A percentile compares a stretch with the other conserved stretches of the same genome.
Conservation (phyloP, 2,113 vertebrate species). For the Taurulus bubalis region DNA sequence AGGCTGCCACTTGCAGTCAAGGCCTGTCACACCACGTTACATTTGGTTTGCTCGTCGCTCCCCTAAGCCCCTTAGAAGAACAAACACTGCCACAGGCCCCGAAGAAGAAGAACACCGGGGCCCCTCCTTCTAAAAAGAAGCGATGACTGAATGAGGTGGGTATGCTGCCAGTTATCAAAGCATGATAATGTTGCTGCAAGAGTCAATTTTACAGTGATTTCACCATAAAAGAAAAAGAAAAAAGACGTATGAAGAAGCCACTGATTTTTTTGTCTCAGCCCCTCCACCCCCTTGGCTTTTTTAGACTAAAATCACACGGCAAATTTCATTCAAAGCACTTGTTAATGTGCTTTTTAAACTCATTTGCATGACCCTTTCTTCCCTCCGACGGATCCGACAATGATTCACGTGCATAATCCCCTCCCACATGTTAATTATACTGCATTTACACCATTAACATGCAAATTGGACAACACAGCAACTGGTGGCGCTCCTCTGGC, state of each 20-base stretch:
- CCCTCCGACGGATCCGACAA: conserved; percentile 68
- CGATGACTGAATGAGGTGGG: not conserved
- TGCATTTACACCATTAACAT: conserved; percentile 81
- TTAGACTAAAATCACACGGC: conserved; percentile 18
- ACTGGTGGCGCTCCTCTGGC: conserved; percentile 56
- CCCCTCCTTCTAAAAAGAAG: conserved; percentile 13
- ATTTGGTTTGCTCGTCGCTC: conserved; percentile 44
- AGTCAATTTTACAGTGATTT: conserved; percentile 21
- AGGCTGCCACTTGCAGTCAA: conserved; percentile 52
- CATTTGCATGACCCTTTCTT: conserved; percentile 67
- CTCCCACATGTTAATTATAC: conserved; percentile 81
- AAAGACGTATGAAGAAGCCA: not conserved
- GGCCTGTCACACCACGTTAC: conserved; percentile 61
- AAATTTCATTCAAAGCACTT: conserved; percentile 50
- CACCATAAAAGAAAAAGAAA: not conserved
- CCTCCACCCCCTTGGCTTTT: conserved; percentile 1
- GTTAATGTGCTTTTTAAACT: conserved; percentile 70
- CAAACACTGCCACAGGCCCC: conserved; percentile 23
- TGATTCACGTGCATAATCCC: conserved; percentile 67
- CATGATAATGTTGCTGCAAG: not conserved
- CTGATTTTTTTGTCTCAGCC: conserved; percentile 7
- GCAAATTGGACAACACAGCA: conserved; percentile 68
- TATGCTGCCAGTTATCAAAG: conserved; percentile 27
- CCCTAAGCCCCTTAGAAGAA: conserved; percentile 64
- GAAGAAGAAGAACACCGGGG: not conserved